Base-by-base conservation (phyloP, 2,797 vertebrate genomes). In the Thunnus albacares region DNA sequence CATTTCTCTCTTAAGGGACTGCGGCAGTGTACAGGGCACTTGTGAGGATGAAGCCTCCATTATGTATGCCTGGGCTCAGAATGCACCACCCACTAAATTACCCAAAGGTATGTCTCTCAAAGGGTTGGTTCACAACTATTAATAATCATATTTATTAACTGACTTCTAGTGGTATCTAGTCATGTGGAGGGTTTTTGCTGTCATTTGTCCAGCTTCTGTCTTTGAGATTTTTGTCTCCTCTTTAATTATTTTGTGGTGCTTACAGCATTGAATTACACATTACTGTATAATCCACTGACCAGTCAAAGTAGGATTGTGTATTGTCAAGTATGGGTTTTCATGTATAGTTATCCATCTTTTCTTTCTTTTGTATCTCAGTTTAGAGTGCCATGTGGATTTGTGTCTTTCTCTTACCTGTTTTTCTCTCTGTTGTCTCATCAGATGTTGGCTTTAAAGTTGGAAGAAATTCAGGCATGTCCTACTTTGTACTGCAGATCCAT, bases 361-460 rank as follows among this genome's bases (percentile, higher is more conserved):
- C 18, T 38, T 2, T 57, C 3, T 62, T 63, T 28, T 60, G n/a
- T 38, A 13, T 8, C 53, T 61, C 22, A 28, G 1, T 58, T 49
- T 61, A 11, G 35, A 20, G 47, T 24, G 56, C 24, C 17, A 6
- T 59, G 17, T 73, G 0, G 22, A 47, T 17, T 74, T 1, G 14
- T 64, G 20, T 47, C 45, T 65, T 61, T 53, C 7, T 57, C 35
- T 51, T 24, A 65, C 15, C 15, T 43, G 6, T 69, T 71, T 12
- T 64, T 71, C 14, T 71, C 10, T 74, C 43, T 61, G 0, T 83
- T 75, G 69, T 83, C 10, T 77, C 71, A 69, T 86, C 53, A 98
- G 98, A 96, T 94, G 98, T 99, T 85, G 98, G 97, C 75, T 99
- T 99, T 93, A 96, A 96, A 96, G 98, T 99, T 80, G 98, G 97